Conservation (phyloP, 2,113 vertebrate genomes). For the Echinops telfairi region DNA sequence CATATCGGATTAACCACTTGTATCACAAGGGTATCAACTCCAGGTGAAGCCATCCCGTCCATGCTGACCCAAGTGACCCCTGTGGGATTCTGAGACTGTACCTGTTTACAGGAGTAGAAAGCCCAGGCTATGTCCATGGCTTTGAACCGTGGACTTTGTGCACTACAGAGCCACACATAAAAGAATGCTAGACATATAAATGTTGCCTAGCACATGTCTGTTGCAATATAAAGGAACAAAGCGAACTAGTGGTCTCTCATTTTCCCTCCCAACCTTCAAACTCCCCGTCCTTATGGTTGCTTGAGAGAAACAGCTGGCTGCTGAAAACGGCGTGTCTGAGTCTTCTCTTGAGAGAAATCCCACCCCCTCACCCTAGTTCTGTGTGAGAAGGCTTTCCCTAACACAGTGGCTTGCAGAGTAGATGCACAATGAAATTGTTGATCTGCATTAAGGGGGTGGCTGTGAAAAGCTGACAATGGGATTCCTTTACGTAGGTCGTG, state of each 20-base stretch:
- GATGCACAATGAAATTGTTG: conserved; percentile 32
- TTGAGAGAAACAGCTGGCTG: background rate
- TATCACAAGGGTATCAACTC: background rate
- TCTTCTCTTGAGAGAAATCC: background rate
- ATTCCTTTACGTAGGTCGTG: conserved; percentile 51
- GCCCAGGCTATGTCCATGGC: too few species aligned
- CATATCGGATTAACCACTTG: background rate
- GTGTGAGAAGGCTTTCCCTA: background rate
- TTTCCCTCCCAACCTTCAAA: background rate
- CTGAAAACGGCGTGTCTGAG: background rate
- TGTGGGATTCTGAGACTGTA: too few species aligned
- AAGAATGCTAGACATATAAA: too few species aligned
- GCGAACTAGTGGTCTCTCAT: background rate
- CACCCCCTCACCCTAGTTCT: background rate
- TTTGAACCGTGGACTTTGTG: too few species aligned
- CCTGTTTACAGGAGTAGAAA: too few species aligned
- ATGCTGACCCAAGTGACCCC: too few species aligned
- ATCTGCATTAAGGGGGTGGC: background rate
- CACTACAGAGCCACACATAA: too few species aligned
- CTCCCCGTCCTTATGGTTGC: background rate
- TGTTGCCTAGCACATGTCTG: too few species aligned
- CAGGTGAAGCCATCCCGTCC: too few species aligned
- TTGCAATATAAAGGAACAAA: too few species aligned
- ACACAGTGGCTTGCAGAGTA: background rate
- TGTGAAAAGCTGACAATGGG: conserved; percentile 63